phyloP scores from a whole-genome alignment of 2,113 vertebrate species.

The Lepisosteus oculatus region DNA sequence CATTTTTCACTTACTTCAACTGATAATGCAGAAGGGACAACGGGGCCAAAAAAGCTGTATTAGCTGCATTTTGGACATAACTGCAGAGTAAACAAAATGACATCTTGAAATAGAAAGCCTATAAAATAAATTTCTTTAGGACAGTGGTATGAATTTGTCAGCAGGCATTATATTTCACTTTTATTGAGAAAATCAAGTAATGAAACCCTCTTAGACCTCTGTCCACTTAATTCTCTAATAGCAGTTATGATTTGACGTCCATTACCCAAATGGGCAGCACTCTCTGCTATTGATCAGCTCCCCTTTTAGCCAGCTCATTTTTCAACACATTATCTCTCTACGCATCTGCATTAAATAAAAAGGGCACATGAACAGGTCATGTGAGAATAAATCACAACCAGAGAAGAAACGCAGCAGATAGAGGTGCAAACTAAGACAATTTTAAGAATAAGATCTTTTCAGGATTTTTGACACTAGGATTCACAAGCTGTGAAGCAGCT shows the following conservation, averaged over 20 bases:
- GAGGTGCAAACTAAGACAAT: conserved; percentile 31
- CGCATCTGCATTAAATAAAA: conserved; percentile 59
- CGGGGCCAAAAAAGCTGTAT: too few relatives aligned
- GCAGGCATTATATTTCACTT: conserved; percentile 2
- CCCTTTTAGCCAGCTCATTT: conserved; percentile 70
- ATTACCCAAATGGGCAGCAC: conserved; percentile 92
- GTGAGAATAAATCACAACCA: conserved; percentile 64
- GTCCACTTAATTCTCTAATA: conserved; percentile 72
- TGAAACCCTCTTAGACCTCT: conserved; percentile 75
- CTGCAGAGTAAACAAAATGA: too few relatives aligned
- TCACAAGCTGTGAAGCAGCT: not conserved
- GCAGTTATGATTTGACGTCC: conserved; percentile 76
- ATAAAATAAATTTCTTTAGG: too few relatives aligned
- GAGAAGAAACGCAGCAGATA: conserved; percentile 59
- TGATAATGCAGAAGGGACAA: too few relatives aligned
- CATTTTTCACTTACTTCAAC: too few relatives aligned
- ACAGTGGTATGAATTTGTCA: not conserved
- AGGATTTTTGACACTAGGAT: not conserved
- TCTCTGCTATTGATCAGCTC: conserved; percentile 79
- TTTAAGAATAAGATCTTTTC: not conserved
- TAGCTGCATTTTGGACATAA: too few relatives aligned
- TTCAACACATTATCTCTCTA: conserved; percentile 73
- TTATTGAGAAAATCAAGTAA: conserved; percentile 60
- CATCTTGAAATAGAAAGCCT: too few relatives aligned
- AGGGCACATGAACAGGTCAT: conserved; percentile 52